Evolutionary conservation across 1,140 invertebrate genomes (phyloP), one percentile per base, ranked within the genome.

Genomic region (Uloborus diversus): DNA sequence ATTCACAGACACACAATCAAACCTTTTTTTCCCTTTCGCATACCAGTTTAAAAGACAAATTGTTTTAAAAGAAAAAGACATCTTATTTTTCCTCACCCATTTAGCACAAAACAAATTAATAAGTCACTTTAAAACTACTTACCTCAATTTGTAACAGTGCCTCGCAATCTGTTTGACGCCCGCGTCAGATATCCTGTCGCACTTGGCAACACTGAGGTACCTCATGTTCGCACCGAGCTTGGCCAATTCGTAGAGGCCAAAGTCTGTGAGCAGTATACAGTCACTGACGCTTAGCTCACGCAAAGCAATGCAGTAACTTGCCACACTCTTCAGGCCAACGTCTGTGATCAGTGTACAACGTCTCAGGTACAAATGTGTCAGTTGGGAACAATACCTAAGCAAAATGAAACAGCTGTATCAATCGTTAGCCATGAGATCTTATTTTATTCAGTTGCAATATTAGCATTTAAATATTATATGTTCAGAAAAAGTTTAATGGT

Each of bases 221-320:
- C 94, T 89, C 57, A 96, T 86, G 0, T 93, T 93, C 0, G 93
- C 92, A 0, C 94, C 94, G 17, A 97, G 87, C 84, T 94, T 94
- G 0, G 94, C 94, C 57, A 97, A 85, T 87, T 96, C 95, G 83
- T 95, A 94, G 2, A 97, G 89, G 0, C 95, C 94, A 84, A 95
- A 96, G 86, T 98, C 95, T 0, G 95, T 96, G 32, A 98, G 91
- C 81, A 92, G 92, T 3, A 90, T 88, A 85, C 96, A 98, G 87
- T 97, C 95, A 11, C 94, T 96, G 9, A 97, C 92, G 81, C 94
- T 96, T 5, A 97, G 87, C 86, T 97, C 95, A 69, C 93, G 90
- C 14, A 97, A 86, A 56, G 90, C 92, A 0, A 90, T 89, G 85
- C 95, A 97, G 85, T 96, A 96, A 80, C 92, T 94, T 9, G 95